Percentiles rank a stretch among this genome's conserved stretches.
Evolutionary conservation across 1,140 invertebrate species (phyloP).

Genomic region (Whitmania pigra): DNA sequence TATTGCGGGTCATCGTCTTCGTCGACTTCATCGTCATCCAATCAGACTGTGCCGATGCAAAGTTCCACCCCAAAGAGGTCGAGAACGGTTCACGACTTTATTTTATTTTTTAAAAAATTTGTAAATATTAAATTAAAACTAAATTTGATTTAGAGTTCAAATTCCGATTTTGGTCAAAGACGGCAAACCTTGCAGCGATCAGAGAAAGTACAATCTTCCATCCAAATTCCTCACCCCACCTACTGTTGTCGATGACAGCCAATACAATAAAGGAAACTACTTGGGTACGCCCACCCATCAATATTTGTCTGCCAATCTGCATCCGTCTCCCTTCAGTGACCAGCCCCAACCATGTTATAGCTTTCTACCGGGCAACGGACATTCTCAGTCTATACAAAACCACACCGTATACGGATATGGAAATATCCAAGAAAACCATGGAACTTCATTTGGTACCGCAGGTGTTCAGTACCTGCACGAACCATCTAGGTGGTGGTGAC

Average conservation of each 20-base stretch:
- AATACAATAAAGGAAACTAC: slow-evolving; percentile 5
- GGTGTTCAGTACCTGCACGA: slow-evolving; percentile 6
- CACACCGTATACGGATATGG: background rate
- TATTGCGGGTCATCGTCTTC: slow-evolving; percentile 46
- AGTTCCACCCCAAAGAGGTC: background rate
- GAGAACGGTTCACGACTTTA: background rate
- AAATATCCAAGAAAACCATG: background rate
- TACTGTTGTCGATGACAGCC: background rate
- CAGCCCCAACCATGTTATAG: background rate
- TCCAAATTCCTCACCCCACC: background rate
- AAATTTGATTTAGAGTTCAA: slow-evolving; percentile 50
- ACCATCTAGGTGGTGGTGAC: slow-evolving; percentile 1
- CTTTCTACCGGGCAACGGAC: background rate
- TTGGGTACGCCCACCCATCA: slow-evolving; percentile 1
- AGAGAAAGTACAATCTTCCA: background rate
- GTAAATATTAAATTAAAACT: background rate
- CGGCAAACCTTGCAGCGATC: slow-evolving; percentile 62
- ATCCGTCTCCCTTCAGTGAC: background rate
- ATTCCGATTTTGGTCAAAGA: slow-evolving; percentile 82
- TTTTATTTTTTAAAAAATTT: background rate
- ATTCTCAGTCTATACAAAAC: background rate
- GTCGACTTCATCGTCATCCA: slow-evolving; percentile 52
- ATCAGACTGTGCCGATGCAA: slow-evolving; percentile 47
- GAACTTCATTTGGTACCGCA: background rate
- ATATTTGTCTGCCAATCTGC: background rate